phyloP scores from a whole-genome alignment of 2,113 vertebrate species.

The Oryctolagus cuniculus region mOryCun1.1 NC_091435.1:129117501-129118000 shows the following conservation, averaged over 20 bases:
- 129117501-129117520: background rate
- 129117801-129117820: background rate
- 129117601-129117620: background rate
- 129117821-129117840: background rate
- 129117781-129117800: accelerated
- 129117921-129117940: too few relatives aligned
- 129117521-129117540: background rate
- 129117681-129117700: background rate
- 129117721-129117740: background rate
- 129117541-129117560: background rate
- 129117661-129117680: background rate
- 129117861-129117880: background rate
- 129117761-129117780: background rate
- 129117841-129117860: background rate
- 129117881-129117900: background rate
- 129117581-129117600: background rate
- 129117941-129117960: too few relatives aligned
- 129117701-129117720: background rate
- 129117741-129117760: background rate
- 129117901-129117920: background rate
- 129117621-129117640: background rate
- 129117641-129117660: background rate
- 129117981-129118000: too few relatives aligned
- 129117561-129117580: background rate
- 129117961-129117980: too few relatives aligned